Percentiles rank a stretch among this genome's conserved stretches.
These are phyloP conservation scores for Propithecus coquereli DNA, from an alignment of 2,113 vertebrate species.

Conservation along the genomic window DNA sequence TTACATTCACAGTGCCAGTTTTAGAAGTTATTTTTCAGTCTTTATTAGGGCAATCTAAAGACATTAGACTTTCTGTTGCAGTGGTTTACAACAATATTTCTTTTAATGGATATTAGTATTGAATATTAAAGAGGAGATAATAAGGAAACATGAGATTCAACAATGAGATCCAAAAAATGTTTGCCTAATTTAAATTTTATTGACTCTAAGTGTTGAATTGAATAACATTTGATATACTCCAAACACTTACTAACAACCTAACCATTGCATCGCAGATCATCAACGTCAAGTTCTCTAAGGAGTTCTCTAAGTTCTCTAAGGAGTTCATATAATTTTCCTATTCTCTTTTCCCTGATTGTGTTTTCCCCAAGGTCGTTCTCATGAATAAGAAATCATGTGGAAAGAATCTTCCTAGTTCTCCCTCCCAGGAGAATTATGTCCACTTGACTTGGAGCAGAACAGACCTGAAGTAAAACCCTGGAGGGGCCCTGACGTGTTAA, in stretches of 20 bases:
- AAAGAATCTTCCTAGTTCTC: constrained; percentile 18
- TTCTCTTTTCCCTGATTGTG: constrained; percentile 32
- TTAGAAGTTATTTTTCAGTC: constrained; percentile 7
- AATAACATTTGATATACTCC: constrained; percentile 5
- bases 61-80: not conserved
- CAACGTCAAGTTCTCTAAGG: not conserved
- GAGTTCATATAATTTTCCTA: not conserved
- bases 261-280: not conserved
- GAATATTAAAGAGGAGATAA: constrained; percentile 43
- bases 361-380: constrained; percentile 5
- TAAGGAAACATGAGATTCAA: constrained; percentile 36
- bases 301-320: constrained; percentile 40
- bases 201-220: constrained; percentile 46
- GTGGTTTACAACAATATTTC: constrained; percentile 2
- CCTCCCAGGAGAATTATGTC: not conserved
- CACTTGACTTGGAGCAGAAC: constrained; percentile 2
- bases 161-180: constrained; percentile 17
- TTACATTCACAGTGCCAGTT: constrained; percentile 24
- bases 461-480: not conserved
- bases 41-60: constrained; percentile 35
- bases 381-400: constrained; percentile 43
- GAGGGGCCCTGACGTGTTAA: not conserved
- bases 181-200: constrained; percentile 48
- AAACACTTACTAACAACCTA: constrained; percentile 9
- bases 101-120: constrained; percentile 21